Conservation (phyloP, 2,797 vertebrate species). For the Pachyuromys duprasi region DNA sequence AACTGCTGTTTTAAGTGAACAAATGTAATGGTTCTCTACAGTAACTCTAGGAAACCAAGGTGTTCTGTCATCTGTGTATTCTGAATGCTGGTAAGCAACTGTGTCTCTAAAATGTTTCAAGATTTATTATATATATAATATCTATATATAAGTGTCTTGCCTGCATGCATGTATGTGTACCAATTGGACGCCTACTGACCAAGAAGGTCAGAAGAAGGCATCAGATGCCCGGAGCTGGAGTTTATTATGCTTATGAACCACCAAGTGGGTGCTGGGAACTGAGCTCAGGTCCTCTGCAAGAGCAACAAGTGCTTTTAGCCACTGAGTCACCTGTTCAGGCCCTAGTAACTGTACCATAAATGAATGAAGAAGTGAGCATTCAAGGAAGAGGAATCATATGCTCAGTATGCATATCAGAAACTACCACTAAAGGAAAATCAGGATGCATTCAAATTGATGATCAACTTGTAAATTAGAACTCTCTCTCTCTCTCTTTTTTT, state of each 20-base stretch:
- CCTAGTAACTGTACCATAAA: background rate
- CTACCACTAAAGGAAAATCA: background rate
- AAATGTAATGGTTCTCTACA: background rate
- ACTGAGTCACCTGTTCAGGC: background rate
- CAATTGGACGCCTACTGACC: background rate
- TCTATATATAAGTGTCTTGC: background rate
- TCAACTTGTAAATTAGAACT: slow-evolving; percentile 3
- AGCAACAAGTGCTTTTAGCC: background rate
- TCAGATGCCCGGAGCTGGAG: background rate
- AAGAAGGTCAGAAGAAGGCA: background rate
- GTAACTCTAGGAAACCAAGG: background rate
- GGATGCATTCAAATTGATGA: background rate
- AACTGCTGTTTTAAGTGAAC: background rate
- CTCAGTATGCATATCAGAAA: background rate
- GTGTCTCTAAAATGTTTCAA: background rate
- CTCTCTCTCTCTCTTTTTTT: background rate
- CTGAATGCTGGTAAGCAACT: background rate
- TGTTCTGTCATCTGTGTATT: background rate
- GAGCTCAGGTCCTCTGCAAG: background rate
- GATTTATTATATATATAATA: background rate
- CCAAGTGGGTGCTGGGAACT: background rate
- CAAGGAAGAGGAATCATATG: background rate
- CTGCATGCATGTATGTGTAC: background rate
- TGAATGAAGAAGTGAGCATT: background rate
- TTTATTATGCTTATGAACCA: background rate